Percentiles rank a stretch among this genome's conserved stretches.
Conservation (phyloP, 2,113 vertebrate species). For the Nothocercus nigrocapillus region DNA sequence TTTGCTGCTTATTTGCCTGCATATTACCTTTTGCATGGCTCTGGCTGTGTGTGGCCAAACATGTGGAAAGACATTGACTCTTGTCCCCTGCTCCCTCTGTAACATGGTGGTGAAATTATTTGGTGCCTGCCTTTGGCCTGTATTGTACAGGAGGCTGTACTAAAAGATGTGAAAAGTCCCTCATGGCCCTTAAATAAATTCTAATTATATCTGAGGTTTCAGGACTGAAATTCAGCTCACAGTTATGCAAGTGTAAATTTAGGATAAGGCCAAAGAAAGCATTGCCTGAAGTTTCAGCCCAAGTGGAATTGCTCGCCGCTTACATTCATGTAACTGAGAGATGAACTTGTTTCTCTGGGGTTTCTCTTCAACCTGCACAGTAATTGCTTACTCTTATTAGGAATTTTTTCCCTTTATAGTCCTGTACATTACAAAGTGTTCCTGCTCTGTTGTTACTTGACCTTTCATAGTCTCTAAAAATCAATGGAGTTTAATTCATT, state of each 20-base stretch:
- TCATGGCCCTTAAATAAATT: constrained; percentile 1
- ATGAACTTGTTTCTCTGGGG: neutral
- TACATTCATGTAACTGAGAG: neutral
- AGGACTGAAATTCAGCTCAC: neutral
- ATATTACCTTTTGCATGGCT: rapidly evolving
- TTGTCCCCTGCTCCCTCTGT: rapidly evolving
- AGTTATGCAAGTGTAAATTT: neutral
- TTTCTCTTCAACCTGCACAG: neutral
- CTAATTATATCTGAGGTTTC: neutral
- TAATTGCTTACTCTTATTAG: neutral
- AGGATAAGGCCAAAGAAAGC: neutral
- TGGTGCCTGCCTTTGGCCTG: rapidly evolving
- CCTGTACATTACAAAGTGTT: neutral
- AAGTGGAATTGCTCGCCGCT: neutral
- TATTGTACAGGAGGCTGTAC: neutral
- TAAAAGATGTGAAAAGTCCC: neutral
- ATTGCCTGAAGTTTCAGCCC: neutral
- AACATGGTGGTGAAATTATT: neutral
- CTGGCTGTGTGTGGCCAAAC: neutral
- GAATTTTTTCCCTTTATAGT: neutral
- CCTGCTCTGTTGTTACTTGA: constrained; percentile 49
- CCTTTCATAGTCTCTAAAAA: constrained; percentile 59
- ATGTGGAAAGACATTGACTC: neutral
- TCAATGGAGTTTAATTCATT: constrained; percentile 60
- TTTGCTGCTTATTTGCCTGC: neutral